Evolutionary conservation across 1,140 invertebrate genomes (phyloP).

Genomic region (Megathymus violae): DNA sequence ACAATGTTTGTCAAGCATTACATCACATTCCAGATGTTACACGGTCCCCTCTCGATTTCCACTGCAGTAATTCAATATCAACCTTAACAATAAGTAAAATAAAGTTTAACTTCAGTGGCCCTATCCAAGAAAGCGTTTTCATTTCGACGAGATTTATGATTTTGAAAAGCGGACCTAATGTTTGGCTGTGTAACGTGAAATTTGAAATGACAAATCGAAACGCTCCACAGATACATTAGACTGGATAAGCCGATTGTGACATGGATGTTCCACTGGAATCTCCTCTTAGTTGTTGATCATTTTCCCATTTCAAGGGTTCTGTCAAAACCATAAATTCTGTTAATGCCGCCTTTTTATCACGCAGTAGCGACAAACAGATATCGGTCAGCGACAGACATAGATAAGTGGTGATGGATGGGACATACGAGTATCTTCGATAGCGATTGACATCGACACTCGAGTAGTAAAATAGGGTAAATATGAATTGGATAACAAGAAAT

Average conservation of each 20-base stretch:
- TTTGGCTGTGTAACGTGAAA: not conserved
- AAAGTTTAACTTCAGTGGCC: conserved; percentile 18
- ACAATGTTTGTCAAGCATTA: conserved; percentile 59
- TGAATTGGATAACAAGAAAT: too few species aligned
- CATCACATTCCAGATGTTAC: conserved; percentile 61
- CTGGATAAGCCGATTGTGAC: conserved; percentile 59
- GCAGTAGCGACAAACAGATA: not conserved
- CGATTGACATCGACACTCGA: too few species aligned
- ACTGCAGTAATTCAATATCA: conserved; percentile 17
- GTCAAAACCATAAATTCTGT: conserved; percentile 5
- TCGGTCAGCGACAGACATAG: too few species aligned
- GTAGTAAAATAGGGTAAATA: too few species aligned
- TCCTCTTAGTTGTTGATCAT: conserved; percentile 25
- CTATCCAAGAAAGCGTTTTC: not conserved
- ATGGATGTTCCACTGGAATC: conserved; percentile 45
- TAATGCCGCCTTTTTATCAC: not conserved
- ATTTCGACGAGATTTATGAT: not conserved
- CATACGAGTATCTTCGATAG: too few species aligned
- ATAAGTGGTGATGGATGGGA: too few species aligned
- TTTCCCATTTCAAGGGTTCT: conserved; percentile 29
- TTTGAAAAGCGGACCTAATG: not conserved
- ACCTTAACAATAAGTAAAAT: not conserved
- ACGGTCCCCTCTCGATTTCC: conserved; percentile 10
- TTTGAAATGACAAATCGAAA: conserved; percentile 7
- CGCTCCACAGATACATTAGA: conserved; percentile 51